These are phyloP conservation scores for Carpatolechia fugitivella DNA, from an alignment of 2,888 invertebrate species.

Conservation along the genomic window DNA sequence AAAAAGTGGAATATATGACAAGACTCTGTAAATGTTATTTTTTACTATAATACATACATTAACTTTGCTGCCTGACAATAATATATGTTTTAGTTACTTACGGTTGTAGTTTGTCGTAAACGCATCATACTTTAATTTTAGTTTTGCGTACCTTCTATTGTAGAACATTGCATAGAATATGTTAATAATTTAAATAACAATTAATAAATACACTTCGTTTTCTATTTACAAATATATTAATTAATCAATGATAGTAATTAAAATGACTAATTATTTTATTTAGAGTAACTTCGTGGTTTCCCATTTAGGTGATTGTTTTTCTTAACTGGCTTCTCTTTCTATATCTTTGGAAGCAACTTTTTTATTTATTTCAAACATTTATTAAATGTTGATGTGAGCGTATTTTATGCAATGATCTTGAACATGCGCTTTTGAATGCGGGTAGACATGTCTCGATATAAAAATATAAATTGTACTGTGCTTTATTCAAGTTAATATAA, in stretches of 20 bases:
- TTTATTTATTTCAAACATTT: not conserved
- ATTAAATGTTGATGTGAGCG: constrained; percentile 14
- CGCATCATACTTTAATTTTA: constrained; percentile 33
- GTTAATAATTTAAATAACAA: constrained; percentile 19
- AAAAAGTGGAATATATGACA: constrained; percentile 46
- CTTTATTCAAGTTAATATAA: too few relatives aligned
- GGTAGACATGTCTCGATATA: not conserved
- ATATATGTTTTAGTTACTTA: constrained; percentile 51
- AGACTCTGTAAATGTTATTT: constrained; percentile 52
- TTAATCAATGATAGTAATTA: constrained; percentile 13
- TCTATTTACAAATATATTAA: not conserved
- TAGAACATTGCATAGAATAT: constrained; percentile 42
- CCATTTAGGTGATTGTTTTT: not conserved
- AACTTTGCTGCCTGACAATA: constrained; percentile 69
- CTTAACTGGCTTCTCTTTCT: not conserved
- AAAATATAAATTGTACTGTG: too few relatives aligned
- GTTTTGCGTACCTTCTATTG: constrained; percentile 36
- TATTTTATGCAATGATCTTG: constrained; percentile 26
- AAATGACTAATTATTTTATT: constrained; percentile 6
- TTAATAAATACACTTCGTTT: not conserved
- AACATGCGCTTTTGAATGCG: constrained; percentile 10
- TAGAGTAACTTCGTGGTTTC: constrained; percentile 1
- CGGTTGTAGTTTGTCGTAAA: constrained; percentile 37
- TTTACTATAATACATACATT: constrained; percentile 41
- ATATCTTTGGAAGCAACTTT: not conserved